Evolutionary conservation across 2,113 vertebrate genomes (phyloP), one percentile per base, ranked within the genome.

Genomic region (Nyctibius bracteatus): DNA sequence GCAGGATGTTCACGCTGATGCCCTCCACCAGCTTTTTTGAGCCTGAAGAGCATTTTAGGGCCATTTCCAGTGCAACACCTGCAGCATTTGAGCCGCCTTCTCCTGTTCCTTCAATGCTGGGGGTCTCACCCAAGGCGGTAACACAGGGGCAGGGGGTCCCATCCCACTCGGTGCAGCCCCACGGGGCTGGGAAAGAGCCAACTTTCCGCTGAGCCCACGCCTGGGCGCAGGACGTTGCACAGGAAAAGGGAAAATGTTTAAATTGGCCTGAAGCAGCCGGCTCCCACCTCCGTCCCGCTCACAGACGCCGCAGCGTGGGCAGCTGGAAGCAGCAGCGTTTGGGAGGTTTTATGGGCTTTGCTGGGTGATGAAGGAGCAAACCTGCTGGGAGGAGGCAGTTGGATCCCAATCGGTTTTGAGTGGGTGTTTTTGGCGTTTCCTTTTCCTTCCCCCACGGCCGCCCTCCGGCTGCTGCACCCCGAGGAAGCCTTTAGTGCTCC

Each of bases 21-120:
- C 14, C 12, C 39, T 35, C n/a, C 19, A 4, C n/a, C 54, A 44
- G 62, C 15, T 59, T 44, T 51, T 8, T 46, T 63, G 47, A 75
- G 14, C 28, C 39, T 0, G 1, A 58, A 72, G 67, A 66, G 12
- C 23, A 54, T 41, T 59, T 81, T 14, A 10, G 44, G 46, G 47
- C 31, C 15, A 15, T 31, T 72, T 43, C 62, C 58, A 75, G 61
- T 1, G 20, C 12, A 35, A 58, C 2, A 24, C 33, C 25, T 3
- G 0, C 3, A 5, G 41, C 0, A 0, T 13, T 23, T 2, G 1
- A 81, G 66, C 46, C 0, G 0, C 73, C 49, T 44, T 41, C n/a
- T 57, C 31, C 1, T 0, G 0, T 25, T 41, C 9, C 31, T 81
- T 63, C 54, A 21, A 3, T 14, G 3, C 55, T 24, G 37, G 59